These are phyloP conservation scores for Strix aluco DNA, from an alignment of 2,113 vertebrate species.

Conservation along the genomic window DNA sequence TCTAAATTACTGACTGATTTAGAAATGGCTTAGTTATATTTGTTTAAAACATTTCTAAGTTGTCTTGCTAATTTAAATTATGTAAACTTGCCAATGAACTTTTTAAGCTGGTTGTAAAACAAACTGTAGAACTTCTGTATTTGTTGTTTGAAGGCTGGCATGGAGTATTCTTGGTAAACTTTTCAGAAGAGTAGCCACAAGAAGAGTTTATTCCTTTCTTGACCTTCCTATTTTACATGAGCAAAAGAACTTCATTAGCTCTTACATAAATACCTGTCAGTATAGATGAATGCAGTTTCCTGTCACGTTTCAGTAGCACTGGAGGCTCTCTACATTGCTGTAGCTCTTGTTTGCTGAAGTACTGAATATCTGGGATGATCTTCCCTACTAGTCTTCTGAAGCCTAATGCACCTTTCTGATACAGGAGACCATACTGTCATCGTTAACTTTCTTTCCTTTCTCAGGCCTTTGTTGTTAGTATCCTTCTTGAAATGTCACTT, in stretches of 20 bases:
- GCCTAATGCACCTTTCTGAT: not conserved
- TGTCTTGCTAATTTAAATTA: not conserved
- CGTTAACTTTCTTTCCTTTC: not conserved
- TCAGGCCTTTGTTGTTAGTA: not conserved
- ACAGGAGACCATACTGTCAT: not conserved
- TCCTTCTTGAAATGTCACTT: not conserved
- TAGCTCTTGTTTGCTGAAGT: not conserved
- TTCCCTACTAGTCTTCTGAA: not conserved
- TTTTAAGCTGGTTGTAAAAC: not conserved
- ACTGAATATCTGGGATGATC: not conserved
- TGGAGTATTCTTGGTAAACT: not conserved
- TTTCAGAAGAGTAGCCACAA: not conserved
- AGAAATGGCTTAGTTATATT: not conserved
- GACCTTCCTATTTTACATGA: not conserved
- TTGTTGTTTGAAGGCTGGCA: not conserved
- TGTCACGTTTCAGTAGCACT: not conserved
- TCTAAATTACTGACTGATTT: not conserved
- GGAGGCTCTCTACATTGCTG: not conserved
- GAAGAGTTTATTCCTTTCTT: not conserved
- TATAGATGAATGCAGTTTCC: not conserved
- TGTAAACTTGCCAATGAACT: not conserved
- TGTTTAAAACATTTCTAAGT: not conserved
- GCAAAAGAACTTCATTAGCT: not conserved
- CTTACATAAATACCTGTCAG: not conserved
- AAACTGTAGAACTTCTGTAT: not conserved